Base-by-base conservation (phyloP, 2,888 invertebrate genomes). In the Galerucella calmariensis region DNA sequence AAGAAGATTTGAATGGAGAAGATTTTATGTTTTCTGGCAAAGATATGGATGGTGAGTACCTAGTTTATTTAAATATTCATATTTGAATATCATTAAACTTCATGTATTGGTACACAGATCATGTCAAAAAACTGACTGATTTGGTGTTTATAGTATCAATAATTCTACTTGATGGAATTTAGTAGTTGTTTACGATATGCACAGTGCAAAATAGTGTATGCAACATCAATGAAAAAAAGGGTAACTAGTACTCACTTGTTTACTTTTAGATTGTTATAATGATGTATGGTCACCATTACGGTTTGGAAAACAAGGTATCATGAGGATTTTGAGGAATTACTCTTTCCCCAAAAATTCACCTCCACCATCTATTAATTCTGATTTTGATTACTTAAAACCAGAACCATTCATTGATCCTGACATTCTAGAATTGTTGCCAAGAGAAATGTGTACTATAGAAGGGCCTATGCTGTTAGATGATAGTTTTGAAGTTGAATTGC, bases 11-110 rank as follows among this genome's bases (percentile, higher is more conserved):
- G 5, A 79, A 77, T 74, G 69, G 75, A 51, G 75, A 77, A 58
- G 81, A 83, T 69, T 78, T 69, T 41, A 71, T 75, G n/a, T 81
- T 67, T 62, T 79, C 79, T 24, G 80, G 72, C 66, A 80, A 78
- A 63, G 78, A 80, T 27, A 44, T 75, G 16, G 65, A 78, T 73
- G 80, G 81, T 78, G 69, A 71, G 62, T 46, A 53, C 27, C 27
- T 27, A 41, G 35, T 41, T 41, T 41, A 41, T 41, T 41, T 41
- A 41, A 41, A 41, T 41, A 41, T 2, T 41, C 8, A 9, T 1
- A 41, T 41, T 41, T 41, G 35, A 41, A 41, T 8, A 8, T 35
- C 6, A 35, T 35, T 6, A 35, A 35, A 5, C 6, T 35, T 35
- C 5, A 35, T 35, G 35, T 41, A 9, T 41, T 41, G 9, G 35